A percentile compares a stretch with the other conserved stretches of the same genome.
phyloP scores from a whole-genome alignment of 2,797 vertebrate species.

The Tadarida brasiliensis region DNA sequence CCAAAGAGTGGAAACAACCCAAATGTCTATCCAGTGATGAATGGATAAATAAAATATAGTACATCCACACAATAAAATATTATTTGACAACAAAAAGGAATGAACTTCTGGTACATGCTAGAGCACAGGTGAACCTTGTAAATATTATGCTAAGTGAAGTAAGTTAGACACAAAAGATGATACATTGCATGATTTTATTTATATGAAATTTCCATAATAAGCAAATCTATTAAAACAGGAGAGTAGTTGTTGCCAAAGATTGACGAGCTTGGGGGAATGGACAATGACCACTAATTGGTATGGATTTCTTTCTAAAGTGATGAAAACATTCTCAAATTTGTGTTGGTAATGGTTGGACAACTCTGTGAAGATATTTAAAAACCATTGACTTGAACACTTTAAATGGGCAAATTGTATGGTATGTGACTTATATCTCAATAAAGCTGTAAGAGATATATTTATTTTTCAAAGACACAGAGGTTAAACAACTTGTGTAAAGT shows the following conservation, averaged over 20 bases:
- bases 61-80: background rate
- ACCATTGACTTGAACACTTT: background rate
- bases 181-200: background rate
- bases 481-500: background rate
- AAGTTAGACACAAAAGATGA: background rate
- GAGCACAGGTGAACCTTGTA: background rate
- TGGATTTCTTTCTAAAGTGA: background rate
- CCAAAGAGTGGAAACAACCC: background rate
- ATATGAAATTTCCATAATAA: background rate
- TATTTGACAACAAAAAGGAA: slow-evolving; percentile 7
- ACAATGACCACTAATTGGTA: background rate
- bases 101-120: background rate
- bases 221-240: background rate
- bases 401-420: background rate
- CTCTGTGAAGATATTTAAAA: background rate
- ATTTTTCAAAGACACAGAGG: background rate
- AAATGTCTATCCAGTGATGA: background rate
- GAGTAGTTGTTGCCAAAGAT: background rate
- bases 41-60: background rate
- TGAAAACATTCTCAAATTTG: slow-evolving; percentile 6
- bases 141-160: background rate
- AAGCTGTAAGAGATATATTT: background rate
- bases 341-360: background rate
- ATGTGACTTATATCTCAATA: background rate
- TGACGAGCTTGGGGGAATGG: background rate